Evolutionary conservation across 2,888 invertebrate species (phyloP).

Genomic region (Oegoconia quadripuncta): DNA sequence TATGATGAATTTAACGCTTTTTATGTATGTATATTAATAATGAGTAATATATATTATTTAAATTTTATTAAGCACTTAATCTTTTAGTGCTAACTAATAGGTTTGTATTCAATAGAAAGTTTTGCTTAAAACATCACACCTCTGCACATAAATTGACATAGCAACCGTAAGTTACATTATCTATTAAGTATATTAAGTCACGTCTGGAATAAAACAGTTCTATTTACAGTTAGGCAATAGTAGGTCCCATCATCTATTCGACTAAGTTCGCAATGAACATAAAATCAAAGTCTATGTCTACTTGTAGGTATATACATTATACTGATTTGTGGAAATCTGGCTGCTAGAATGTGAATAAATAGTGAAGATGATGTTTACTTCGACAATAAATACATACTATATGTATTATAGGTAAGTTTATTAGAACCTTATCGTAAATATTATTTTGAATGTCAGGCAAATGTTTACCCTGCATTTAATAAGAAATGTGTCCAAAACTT

Average conservation of each 20-base stretch:
- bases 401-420: conserved; percentile 25
- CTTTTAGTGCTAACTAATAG: too few species aligned
- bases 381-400: conserved; percentile 5
- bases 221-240: conserved; percentile 59
- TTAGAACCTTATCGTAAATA: conserved; percentile 51
- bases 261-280: conserved; percentile 7
- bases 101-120: too few species aligned
- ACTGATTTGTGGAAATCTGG: conserved; percentile 29
- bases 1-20: too few species aligned
- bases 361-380: not conserved
- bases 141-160: too few species aligned
- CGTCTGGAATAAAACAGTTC: too few species aligned
- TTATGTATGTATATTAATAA: too few species aligned
- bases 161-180: too few species aligned
- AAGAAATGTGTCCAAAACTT: conserved; percentile 57
- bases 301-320: conserved; percentile 18
- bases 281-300: conserved; percentile 31
- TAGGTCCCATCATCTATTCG: conserved; percentile 48
- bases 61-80: too few species aligned
- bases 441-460: conserved; percentile 62
- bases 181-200: too few species aligned
- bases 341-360: conserved; percentile 16
- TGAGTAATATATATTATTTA: too few species aligned
- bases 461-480: conserved; percentile 68
- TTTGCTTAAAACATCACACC: too few species aligned